Evolutionary conservation across 2,888 invertebrate genomes (phyloP).

Genomic region (Scaptomyza flava): DNA sequence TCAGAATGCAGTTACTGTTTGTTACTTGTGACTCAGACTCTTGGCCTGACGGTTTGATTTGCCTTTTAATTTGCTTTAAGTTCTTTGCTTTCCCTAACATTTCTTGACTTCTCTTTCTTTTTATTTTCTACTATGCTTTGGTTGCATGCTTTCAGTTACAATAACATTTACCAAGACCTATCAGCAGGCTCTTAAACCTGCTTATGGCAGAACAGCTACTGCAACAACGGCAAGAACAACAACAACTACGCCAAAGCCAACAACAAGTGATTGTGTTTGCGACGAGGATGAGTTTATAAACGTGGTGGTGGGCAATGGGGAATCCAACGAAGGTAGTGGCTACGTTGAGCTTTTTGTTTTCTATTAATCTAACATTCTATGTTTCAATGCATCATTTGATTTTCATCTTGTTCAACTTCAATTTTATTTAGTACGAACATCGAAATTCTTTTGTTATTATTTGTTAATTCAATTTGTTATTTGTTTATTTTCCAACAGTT

Average conservation of each 20-base stretch:
- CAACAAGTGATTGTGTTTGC: constrained; percentile 69
- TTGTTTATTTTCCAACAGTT: neutral
- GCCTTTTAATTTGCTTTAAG: constrained; percentile 68
- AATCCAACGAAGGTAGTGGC: constrained; percentile 70
- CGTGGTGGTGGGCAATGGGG: constrained; percentile 44
- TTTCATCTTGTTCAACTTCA: constrained; percentile 20
- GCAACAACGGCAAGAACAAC: constrained; percentile 40
- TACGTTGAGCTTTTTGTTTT: constrained; percentile 48
- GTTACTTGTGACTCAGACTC: constrained; percentile 29
- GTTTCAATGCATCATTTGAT: neutral
- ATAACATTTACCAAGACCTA: constrained; percentile 80
- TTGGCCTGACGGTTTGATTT: constrained; percentile 54
- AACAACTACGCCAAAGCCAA: constrained; percentile 32
- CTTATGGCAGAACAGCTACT: constrained; percentile 41
- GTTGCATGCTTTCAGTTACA: constrained; percentile 77
- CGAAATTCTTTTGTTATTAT: constrained; percentile 3
- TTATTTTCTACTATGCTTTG: constrained; percentile 36
- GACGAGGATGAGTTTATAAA: constrained; percentile 68
- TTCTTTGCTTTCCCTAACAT: constrained; percentile 45
- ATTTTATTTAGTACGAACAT: constrained; percentile 9
- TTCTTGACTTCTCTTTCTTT: constrained; percentile 26
- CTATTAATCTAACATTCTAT: constrained; percentile 22
- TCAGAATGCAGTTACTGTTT: constrained; percentile 20
- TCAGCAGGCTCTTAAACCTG: constrained; percentile 49
- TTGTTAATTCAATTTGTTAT: constrained; percentile 11